Evolutionary conservation across 1,140 invertebrate genomes (phyloP).

Genomic region (Melanaphis sacchari): DNA sequence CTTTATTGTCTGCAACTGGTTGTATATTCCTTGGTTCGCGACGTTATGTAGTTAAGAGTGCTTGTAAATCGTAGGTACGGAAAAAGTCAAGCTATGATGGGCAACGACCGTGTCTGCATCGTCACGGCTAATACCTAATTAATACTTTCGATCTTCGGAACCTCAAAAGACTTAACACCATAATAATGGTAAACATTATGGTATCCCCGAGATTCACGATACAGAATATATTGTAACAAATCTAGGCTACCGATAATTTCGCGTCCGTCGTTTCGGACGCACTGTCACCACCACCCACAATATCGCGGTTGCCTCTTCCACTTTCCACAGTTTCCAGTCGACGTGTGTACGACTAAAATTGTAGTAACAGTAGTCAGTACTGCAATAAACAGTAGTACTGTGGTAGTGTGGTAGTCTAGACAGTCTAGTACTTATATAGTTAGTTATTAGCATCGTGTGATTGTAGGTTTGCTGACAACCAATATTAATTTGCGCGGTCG

Average conservation of each 20-base stretch:
- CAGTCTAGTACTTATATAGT: too few relatives aligned
- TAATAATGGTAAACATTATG: slow-evolving; percentile 3
- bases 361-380: neutral
- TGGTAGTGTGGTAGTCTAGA: neutral
- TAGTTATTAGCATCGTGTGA: neutral
- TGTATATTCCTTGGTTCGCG: neutral
- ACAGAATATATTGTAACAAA: neutral
- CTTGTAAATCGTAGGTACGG: neutral
- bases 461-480: neutral
- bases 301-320: neutral
- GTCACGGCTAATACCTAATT: neutral
- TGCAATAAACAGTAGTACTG: neutral
- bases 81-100: neutral
- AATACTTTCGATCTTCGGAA: neutral
- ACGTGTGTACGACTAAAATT: neutral
- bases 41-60: neutral
- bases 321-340: neutral
- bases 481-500: neutral
- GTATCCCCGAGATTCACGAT: neutral
- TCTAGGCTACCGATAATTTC: neutral
- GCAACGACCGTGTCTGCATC: neutral
- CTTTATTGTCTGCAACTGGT: neutral
- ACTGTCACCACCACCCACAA: slow-evolving; percentile 40
- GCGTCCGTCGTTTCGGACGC: neutral
- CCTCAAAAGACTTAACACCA: neutral